Evolutionary conservation across 1,140 invertebrate species (phyloP).

Genomic region (Trichonephila inaurata): DNA sequence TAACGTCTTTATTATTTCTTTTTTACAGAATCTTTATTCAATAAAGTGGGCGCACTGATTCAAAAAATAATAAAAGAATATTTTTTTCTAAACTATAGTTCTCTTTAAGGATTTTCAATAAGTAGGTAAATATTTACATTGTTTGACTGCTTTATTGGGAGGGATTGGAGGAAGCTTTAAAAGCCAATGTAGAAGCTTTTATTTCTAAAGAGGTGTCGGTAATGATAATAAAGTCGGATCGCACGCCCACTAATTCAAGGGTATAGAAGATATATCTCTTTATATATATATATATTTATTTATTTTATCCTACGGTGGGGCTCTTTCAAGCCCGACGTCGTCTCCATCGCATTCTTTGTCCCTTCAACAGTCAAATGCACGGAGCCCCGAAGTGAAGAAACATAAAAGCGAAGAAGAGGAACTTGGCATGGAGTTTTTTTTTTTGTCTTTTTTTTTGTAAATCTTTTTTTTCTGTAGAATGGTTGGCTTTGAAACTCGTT

Average conservation of each 20-base stretch:
- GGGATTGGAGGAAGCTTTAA: neutral
- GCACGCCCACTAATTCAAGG: neutral
- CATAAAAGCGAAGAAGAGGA: slow-evolving; percentile 74
- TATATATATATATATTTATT: too few species aligned
- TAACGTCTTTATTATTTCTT: neutral
- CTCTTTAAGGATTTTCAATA: neutral
- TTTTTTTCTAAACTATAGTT: neutral
- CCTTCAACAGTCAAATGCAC: neutral
- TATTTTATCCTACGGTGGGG: neutral
- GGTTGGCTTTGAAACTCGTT: slow-evolving; percentile 66
- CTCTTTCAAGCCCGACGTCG: slow-evolving; percentile 41
- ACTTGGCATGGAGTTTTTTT: slow-evolving; percentile 73
- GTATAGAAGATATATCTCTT: neutral
- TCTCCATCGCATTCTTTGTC: slow-evolving; percentile 75
- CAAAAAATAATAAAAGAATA: neutral
- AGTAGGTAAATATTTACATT: slow-evolving; percentile 4
- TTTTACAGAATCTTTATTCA: slow-evolving; percentile 3
- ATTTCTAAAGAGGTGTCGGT: neutral
- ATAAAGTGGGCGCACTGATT: neutral
- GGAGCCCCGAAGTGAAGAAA: slow-evolving; percentile 65
- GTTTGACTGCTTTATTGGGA: neutral
- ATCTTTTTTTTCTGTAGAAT: slow-evolving; percentile 44
- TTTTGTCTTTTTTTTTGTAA: slow-evolving; percentile 37
- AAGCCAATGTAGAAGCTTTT: slow-evolving; percentile 12
- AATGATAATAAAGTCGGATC: neutral